Percentiles rank a stretch among this genome's conserved stretches.
phyloP scores from a whole-genome alignment of 1,140 invertebrate species.

The Macrobrachium rosenbergii region DNA sequence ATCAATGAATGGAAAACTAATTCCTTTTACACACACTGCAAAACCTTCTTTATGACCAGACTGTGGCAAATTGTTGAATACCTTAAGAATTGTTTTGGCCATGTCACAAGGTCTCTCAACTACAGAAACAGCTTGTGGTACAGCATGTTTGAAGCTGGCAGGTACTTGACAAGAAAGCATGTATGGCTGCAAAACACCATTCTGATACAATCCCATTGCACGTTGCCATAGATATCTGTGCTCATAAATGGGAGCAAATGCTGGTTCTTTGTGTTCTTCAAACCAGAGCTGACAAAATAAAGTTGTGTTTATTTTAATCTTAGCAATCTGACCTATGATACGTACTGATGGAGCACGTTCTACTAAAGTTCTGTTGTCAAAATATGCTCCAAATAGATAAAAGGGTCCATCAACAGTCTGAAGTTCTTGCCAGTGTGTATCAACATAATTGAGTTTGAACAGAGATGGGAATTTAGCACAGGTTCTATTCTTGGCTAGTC shows the following conservation, averaged over 20 bases:
- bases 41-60: constrained; percentile 80
- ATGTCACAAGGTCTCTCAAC: constrained; percentile 88
- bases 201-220: constrained; percentile 94
- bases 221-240: constrained; percentile 96
- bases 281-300: constrained; percentile 93
- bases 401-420: constrained; percentile 86
- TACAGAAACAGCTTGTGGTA: constrained; percentile 87
- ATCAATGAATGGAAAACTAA: constrained; percentile 93
- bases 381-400: constrained; percentile 90
- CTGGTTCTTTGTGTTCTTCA: constrained; percentile 84
- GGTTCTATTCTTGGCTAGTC: constrained; percentile 80
- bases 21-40: constrained; percentile 93
- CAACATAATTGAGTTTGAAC: constrained; percentile 91
- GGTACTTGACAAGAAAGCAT: constrained; percentile 89
- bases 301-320: constrained; percentile 85
- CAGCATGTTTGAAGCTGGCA: constrained; percentile 70
- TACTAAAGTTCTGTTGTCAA: constrained; percentile 83
- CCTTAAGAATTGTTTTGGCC: constrained; percentile 86
- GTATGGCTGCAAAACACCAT: constrained; percentile 92
- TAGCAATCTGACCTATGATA: constrained; percentile 91
- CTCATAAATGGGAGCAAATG: constrained; percentile 82
- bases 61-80: constrained; percentile 83
- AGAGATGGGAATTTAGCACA: constrained; percentile 87
- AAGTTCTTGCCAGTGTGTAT: constrained; percentile 81
- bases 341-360: constrained; percentile 84